Evolutionary conservation across 2,113 vertebrate genomes (phyloP), one percentile per base, ranked within the genome.

Genomic region (Syngnathus typhle): DNA sequence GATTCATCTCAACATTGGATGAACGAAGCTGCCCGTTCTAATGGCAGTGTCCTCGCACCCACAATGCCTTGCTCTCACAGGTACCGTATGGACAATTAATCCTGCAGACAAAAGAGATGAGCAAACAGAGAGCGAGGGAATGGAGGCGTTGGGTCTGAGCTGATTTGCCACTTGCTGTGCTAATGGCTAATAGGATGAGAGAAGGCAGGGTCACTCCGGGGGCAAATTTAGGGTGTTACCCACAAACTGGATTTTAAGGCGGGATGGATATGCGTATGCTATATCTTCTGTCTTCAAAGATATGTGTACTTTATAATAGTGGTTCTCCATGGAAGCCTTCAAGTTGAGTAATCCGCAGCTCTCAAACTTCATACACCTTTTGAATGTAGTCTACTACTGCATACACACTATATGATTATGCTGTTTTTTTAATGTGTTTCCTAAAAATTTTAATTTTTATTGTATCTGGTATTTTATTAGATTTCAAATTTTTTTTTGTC

Each of bases 71-170:
- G 62, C 77, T 79, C 82, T 80, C 77, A 70, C 47, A 74, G 71
- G 67, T 81, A 73, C 77, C 79, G 81, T 85, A 83, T 81, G 81
- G 83, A 71, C 79, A 79, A 84, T 84, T 86, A 83, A 80, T 84
- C 85, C 75, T 71, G 66, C 74, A 81, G 83, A 83, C 78, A 81
- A 70, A 74, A 70, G 66, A 70, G 73, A 75, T 76, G 80, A 79
- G 56, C 73, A 68, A 71, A 78, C 52, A 65, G 54, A 21, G 38
- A 23, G 60, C 75, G 80, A 72, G 59, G 78, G 65, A 74, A 67
- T 69, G 67, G 80, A 79, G 68, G 81, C 77, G 81, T 80, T 61
- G 76, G 74, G 72, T 76, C 72, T 84, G 69, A 72, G 72, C 72
- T 82, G 76, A 82, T 80, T 82, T 71, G 70, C 78, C 80, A 67